Conservation (phyloP, 2,797 vertebrate species). For the Macropus fuliginosus region DNA sequence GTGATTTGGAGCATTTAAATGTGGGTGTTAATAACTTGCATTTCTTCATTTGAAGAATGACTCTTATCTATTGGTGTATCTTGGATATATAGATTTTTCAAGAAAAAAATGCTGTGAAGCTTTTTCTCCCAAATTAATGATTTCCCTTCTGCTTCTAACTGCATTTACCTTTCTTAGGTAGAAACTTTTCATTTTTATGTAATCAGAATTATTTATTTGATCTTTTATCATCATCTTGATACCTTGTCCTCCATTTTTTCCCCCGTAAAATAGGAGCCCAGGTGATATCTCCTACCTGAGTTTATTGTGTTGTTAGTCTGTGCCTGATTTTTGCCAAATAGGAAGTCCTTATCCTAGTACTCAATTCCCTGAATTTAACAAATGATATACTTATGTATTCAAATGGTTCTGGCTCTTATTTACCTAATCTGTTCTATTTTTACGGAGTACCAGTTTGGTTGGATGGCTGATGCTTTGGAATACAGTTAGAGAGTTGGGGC, state of each 20-base stretch:
- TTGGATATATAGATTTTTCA: background rate
- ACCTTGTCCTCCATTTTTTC: background rate
- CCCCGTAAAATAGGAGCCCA: background rate
- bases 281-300: background rate
- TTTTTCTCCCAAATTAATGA: background rate
- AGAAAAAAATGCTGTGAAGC: background rate
- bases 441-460: background rate
- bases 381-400: background rate
- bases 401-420: background rate
- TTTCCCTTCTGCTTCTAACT: background rate
- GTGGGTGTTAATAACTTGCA: background rate
- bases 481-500: background rate
- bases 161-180: background rate
- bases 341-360: background rate
- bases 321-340: background rate
- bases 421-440: background rate
- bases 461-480: background rate
- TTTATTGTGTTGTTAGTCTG: background rate
- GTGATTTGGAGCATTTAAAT: background rate
- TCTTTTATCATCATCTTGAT: background rate
- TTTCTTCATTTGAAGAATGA: background rate
- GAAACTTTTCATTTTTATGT: background rate
- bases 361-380: background rate
- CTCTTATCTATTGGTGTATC: background rate
- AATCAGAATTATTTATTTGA: background rate